Percentiles rank a stretch among this genome's conserved stretches.
These are phyloP conservation scores for Cynopterus brachyotis DNA, from an alignment of 2,113 vertebrate species.

Conservation along the genomic window DNA sequence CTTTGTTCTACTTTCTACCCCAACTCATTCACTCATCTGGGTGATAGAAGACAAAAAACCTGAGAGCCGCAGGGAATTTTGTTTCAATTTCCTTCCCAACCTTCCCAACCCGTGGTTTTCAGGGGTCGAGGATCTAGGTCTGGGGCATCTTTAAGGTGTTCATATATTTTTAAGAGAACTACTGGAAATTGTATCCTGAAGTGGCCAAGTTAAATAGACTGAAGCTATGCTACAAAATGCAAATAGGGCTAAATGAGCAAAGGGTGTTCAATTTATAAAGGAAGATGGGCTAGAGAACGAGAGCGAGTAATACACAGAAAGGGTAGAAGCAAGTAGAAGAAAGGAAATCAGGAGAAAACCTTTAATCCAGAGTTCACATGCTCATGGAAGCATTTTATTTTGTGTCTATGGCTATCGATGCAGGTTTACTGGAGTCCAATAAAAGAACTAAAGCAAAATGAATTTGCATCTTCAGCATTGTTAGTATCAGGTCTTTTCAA, in stretches of 20 bases:
- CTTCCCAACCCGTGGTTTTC: neutral
- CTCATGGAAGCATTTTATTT: neutral
- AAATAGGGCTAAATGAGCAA: neutral
- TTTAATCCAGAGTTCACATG: neutral
- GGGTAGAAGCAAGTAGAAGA: neutral
- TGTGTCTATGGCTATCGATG: neutral
- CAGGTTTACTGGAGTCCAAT: neutral
- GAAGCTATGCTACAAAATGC: neutral
- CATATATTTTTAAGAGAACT: neutral
- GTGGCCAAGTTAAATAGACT: neutral
- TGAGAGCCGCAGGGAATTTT: neutral
- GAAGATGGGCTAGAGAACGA: neutral
- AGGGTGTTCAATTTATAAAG: neutral
- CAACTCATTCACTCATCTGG: neutral
- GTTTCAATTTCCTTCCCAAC: neutral
- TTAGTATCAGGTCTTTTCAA: neutral
- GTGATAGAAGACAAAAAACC: neutral
- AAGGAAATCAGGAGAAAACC: neutral
- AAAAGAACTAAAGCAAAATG: constrained; percentile 23
- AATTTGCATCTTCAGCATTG: neutral
- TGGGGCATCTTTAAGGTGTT: neutral
- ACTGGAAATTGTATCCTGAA: neutral
- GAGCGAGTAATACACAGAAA: neutral
- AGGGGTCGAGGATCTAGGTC: neutral
- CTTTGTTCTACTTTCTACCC: neutral